These are phyloP conservation scores for Alauda arvensis DNA, from an alignment of 2,797 vertebrate genomes.

Conservation along the genomic window DNA sequence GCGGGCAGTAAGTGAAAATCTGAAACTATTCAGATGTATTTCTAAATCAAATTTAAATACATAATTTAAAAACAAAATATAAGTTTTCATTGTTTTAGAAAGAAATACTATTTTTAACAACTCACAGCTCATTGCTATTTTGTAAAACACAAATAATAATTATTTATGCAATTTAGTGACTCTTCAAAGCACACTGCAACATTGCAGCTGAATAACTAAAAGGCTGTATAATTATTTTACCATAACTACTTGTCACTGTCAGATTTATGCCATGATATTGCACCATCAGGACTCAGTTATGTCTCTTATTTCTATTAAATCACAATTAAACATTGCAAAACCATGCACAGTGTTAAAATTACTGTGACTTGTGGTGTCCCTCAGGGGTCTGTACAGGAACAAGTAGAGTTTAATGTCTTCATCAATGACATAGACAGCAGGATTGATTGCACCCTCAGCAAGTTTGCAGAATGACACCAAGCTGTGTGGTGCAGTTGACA, in stretches of 20 bases:
- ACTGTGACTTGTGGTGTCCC: not conserved
- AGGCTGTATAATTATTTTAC: not conserved
- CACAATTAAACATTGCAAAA: not conserved
- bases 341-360: not conserved
- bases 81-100: not conserved
- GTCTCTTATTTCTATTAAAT: not conserved
- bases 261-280: not conserved
- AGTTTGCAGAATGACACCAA: not conserved
- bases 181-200: not conserved
- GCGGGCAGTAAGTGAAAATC: not conserved
- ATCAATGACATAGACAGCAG: not conserved
- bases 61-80: not conserved
- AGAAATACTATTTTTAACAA: not conserved
- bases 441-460: not conserved
- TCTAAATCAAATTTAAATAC: not conserved
- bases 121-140: not conserved
- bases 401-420: not conserved
- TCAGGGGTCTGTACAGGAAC: not conserved
- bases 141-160: not conserved
- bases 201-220: not conserved
- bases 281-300: not conserved
- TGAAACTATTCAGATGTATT: not conserved
- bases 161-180: not conserved
- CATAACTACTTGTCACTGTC: not conserved
- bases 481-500: not conserved